A percentile compares a stretch with the other conserved stretches of the same genome.
phyloP scores from a whole-genome alignment of 1,140 invertebrate species.

The Contarinia nasturtii region DNA sequence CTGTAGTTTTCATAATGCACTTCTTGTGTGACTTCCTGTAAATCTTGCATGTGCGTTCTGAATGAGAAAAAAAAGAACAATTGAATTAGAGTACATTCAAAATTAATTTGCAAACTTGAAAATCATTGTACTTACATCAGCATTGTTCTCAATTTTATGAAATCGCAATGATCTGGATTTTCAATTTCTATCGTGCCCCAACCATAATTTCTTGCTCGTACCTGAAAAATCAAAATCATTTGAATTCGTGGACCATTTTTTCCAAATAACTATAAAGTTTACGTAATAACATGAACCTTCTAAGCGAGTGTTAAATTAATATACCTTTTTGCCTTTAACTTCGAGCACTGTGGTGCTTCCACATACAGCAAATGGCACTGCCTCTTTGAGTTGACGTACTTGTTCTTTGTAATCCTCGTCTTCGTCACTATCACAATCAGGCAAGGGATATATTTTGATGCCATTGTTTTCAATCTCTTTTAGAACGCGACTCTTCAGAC shows the following conservation, averaged over 20 bases:
- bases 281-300: too few relatives aligned
- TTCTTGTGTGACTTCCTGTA: conserved; percentile 88
- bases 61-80: conserved; percentile 6
- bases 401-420: conserved; percentile 89
- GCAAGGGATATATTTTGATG: conserved; percentile 89
- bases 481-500: conserved; percentile 73
- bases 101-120: neutral
- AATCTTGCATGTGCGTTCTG: conserved; percentile 87
- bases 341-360: conserved; percentile 86
- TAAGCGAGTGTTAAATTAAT: too few relatives aligned
- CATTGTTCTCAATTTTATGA: conserved; percentile 94
- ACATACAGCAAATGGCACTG: conserved; percentile 97
- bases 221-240: conserved; percentile 12
- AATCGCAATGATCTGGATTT: conserved; percentile 97
- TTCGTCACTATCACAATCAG: conserved; percentile 88
- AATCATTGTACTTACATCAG: conserved; percentile 55
- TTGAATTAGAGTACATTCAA: neutral
- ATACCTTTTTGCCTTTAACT: conserved; percentile 57
- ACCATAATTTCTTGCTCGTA: conserved; percentile 84
- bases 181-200: conserved; percentile 99
- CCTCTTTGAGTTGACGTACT: conserved; percentile 77
- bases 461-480: conserved; percentile 66
- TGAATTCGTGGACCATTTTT: too few relatives aligned
- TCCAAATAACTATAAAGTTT: too few relatives aligned
- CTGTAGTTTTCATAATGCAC: conserved; percentile 96